Evolutionary conservation across 2,888 invertebrate genomes (phyloP).

Genomic region (Chirona hameri): DNA sequence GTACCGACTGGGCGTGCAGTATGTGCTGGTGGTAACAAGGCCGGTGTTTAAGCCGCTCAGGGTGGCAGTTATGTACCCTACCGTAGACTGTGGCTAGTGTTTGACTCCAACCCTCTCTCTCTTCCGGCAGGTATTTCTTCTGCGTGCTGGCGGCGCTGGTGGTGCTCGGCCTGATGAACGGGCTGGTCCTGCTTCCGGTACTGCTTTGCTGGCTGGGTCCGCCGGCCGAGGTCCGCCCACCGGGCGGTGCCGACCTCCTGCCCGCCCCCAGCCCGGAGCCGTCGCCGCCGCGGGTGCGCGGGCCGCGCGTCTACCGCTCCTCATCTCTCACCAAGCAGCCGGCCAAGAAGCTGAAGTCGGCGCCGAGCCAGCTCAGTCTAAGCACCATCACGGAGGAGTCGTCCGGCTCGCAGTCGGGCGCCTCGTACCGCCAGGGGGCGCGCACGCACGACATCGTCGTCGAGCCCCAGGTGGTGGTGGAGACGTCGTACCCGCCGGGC

Average conservation of each 20-base stretch:
- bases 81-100: not conserved
- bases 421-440: conserved; percentile 41
- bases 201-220: conserved; percentile 85
- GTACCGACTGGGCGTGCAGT: too few relatives aligned
- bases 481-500: conserved; percentile 63
- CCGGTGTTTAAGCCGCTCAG: too few relatives aligned
- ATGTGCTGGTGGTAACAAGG: too few relatives aligned
- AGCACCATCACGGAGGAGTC: conserved; percentile 97
- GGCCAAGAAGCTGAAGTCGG: conserved; percentile 32
- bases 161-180: conserved; percentile 79
- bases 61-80: too few relatives aligned
- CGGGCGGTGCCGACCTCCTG: conserved; percentile 76
- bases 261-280: conserved; percentile 75
- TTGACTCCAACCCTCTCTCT: not conserved
- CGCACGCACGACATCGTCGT: conserved; percentile 66
- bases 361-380: conserved; percentile 50
- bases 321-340: conserved; percentile 6
- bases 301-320: conserved; percentile 37
- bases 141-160: conserved; percentile 77
- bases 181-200: conserved; percentile 86
- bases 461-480: conserved; percentile 86
- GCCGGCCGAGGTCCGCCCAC: conserved; percentile 74
- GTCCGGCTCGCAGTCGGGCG: conserved; percentile 59
- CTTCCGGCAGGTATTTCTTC: conserved; percentile 65
- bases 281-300: conserved; percentile 50